Evolutionary conservation across 2,113 vertebrate genomes (phyloP), one percentile per base, ranked within the genome.

Genomic region (Psilopsiagon aymara): DNA sequence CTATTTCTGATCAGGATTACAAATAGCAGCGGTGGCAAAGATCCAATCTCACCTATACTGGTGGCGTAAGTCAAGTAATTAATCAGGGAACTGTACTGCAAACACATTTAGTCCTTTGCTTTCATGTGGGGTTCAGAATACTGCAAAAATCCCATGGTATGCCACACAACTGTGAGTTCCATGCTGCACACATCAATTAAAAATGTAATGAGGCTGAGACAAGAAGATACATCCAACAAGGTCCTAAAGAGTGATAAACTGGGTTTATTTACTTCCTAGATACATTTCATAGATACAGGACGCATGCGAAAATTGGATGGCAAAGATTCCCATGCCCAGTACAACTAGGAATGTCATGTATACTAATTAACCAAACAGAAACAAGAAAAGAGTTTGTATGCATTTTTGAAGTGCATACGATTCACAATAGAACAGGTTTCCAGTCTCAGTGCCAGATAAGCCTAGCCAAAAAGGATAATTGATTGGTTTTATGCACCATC

Each of bases 351-450:
- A 92, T 96, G 89, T 82, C 89, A 88, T 94, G 96, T 97, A 95
- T 94, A 95, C 94, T 97, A 97, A 98, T 97, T 97, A 97, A 97
- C 94, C 92, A 96, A 88, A 95, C 43, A 94, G 87, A 96, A 96
- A 97, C 96, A 97, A 97, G 90, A 96, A 95, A 94, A 92, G 74
- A 59, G 68, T 95, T 97, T 97, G 86, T 96, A 85, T 96, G 82
- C 77, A 82, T 85, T 91, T 95, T 82, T 87, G 94, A 92, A 79
- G 85, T 91, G 57, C 77, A 86, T 46, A 91, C 83, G 87, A 88
- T 89, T 95, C 93, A 90, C 52, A 94, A 75, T 68, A 67, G 86
- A 94, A 95, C 93, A 97, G 90, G 94, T 95, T 96, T 94, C 96
- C 91, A 91, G 52, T 94, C 96, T 97, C 76, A 37, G 92, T 97